phyloP scores from a whole-genome alignment of 1,140 invertebrate species.

The Papilio polyxenes region DNA sequence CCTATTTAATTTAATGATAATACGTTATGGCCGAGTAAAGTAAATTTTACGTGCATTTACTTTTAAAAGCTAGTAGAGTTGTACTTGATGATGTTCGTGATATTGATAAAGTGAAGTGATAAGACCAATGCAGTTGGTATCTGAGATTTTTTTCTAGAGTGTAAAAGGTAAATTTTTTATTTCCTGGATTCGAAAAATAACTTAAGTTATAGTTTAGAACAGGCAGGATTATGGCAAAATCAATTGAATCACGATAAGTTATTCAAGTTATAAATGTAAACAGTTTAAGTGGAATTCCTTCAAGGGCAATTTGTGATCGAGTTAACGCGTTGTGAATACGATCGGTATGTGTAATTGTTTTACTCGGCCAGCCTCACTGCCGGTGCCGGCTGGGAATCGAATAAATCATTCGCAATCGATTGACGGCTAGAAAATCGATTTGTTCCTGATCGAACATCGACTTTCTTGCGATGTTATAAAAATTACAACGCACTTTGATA shows the following conservation, averaged over 20 bases:
- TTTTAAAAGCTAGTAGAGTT: slow-evolving; percentile 34
- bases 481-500: not conserved
- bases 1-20: slow-evolving; percentile 35
- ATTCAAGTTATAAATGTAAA: not conserved
- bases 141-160: not conserved
- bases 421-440: slow-evolving; percentile 71
- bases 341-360: slow-evolving; percentile 42
- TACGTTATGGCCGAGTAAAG: slow-evolving; percentile 35
- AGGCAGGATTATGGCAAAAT: not conserved
- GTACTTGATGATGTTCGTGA: slow-evolving; percentile 24
- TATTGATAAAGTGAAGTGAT: slow-evolving; percentile 29
- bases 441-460: slow-evolving; percentile 52
- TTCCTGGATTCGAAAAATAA: not conserved
- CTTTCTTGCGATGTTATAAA: slow-evolving; percentile 32
- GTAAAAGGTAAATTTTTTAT: not conserved
- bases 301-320: slow-evolving; percentile 30
- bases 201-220: not conserved
- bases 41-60: slow-evolving; percentile 34
- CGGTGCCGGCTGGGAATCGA: slow-evolving; percentile 56
- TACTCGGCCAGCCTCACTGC: slow-evolving; percentile 48
- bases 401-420: slow-evolving; percentile 66
- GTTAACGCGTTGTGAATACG: slow-evolving; percentile 16
- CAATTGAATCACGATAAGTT: not conserved
- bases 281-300: slow-evolving; percentile 21
- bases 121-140: not conserved